Base-by-base conservation (phyloP, 2,888 invertebrate species). In the Lasioglossum zephyrum region DNA sequence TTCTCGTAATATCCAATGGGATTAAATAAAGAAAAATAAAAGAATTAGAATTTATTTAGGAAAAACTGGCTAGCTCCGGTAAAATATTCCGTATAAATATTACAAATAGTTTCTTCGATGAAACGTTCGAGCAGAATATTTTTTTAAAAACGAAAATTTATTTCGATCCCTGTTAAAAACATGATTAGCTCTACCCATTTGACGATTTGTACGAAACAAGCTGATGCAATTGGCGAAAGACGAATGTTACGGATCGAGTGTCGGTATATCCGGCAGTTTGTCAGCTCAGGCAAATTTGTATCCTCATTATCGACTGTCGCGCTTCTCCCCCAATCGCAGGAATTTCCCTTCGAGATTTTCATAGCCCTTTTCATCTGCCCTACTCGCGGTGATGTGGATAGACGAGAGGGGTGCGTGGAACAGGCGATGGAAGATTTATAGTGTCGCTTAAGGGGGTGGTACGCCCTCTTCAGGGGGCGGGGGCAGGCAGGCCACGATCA, bases 391-490 rank as follows among this genome's bases (percentile, higher is more conserved):
- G 66, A 57, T 44, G 41, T 18, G 57, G 31, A 22, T 26, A 16
- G 36, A 22, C 39, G n/a, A 22, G 22, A 39, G n/a, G 39, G 18
- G 60, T 26, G 41, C 13, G 26, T 6, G 36, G 39, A 49, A 81
- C 82, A 81, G 77, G 26, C 69, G 73, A 76, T 69, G 72, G 80
- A 73, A 87, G 82, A 88, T 89, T 88, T 85, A 88, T 90, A 75
- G 78, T 26, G 69, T 47, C 76, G 73, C 76, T 80, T 53, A 74
- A 47, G 57, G 44, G 41, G 22, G 44, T 26, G 53, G 60, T 9
- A 26, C 78, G 66, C 78, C 57, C 81, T 80, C 72, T 74, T 75
- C 82, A 78, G 77, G 79, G 81, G 79, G 81, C 77, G 78, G 31
- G 41, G 60, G 13, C 22, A 26, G 60, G 39, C 26, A 26, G 60